Evolutionary conservation across 1,140 invertebrate genomes (phyloP).

Genomic region (Eriocheir sinensis): DNA sequence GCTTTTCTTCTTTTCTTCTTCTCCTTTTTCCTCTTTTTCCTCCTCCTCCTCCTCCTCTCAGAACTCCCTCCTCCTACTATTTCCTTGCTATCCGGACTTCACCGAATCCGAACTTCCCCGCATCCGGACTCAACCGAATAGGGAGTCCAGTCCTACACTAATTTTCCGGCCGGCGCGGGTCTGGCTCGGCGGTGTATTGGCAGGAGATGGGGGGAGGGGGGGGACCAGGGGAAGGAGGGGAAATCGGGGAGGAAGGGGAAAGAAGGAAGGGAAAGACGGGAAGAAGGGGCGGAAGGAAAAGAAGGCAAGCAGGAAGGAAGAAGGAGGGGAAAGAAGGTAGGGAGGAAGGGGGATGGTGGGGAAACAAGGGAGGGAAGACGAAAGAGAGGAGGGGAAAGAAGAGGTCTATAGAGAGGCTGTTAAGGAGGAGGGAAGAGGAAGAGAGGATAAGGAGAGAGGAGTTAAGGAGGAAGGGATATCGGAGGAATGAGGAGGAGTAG

Average conservation of each 20-base stretch:
- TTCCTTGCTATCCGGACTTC: background rate
- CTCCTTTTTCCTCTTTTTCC: too few species aligned
- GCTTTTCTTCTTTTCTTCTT: too few species aligned
- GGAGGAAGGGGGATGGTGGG: background rate
- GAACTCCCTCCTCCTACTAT: background rate
- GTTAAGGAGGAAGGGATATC: too few species aligned
- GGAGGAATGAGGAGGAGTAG: too few species aligned
- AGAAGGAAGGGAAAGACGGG: background rate
- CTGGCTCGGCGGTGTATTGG: background rate
- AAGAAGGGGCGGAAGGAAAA: background rate
- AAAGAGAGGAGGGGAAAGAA: background rate
- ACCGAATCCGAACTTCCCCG: background rate
- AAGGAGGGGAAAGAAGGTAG: background rate
- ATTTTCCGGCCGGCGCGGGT: constrained; percentile 9
- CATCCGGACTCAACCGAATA: background rate
- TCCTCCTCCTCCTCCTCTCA: background rate
- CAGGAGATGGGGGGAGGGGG: background rate
- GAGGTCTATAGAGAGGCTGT: too few species aligned
- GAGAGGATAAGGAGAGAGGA: too few species aligned
- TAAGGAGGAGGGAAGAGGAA: too few species aligned
- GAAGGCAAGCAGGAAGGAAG: background rate
- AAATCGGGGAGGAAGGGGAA: background rate
- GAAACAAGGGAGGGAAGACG: background rate
- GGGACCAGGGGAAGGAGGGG: background rate
- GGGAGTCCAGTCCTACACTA: background rate